Base-by-base conservation (phyloP, 1,140 invertebrate species). In the Steinernema feltiae region DNA sequence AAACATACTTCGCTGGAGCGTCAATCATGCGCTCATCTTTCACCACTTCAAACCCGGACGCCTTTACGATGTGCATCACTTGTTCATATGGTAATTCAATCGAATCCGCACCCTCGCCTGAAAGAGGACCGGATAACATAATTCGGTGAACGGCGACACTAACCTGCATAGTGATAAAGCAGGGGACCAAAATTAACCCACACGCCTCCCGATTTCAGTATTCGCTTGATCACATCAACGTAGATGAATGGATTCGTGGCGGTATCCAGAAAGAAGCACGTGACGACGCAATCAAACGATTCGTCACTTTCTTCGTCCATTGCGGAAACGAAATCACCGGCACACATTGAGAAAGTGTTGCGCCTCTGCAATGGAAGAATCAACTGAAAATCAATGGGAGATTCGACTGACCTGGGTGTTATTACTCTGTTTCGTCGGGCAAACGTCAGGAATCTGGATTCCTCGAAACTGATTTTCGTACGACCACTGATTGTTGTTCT, bases 181-280 rank as follows among this genome's bases (percentile, higher is more conserved):
- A 99, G 87, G 27, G 97, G 96, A 29, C 96, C 88, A 63, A 89
- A 78, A 84, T 89, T 90, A 2, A 89, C 84, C 89, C 90, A 90
- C 78, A 85, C 87, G 2, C 89, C 89, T 80, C 90, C 91, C 17
- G 93, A 93, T 87, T 93, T 92, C 1, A 99, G 87, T 83, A 98
- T 95, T 74, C 91, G 91, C 86, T 92, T 94, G 84, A 98, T 98
- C 27, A 92, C 92, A 88, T 98, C 94, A 69, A 99, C 92, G 83
- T 97, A 98, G 77, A 92, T 91, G 30, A 98, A 92, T 1, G 98
- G 92, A 87, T 98, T 98, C 72, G 93, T 92, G 18, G 95, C 95
- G 85, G 97, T 99, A 86, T 99, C 97, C 75, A 99, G 93, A 86
- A 99, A 99, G 88, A 99, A 99, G 81, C 95, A 97, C 0, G 96